phyloP scores from a whole-genome alignment of 1,140 invertebrate genomes.

The Bombus polaris region DNA sequence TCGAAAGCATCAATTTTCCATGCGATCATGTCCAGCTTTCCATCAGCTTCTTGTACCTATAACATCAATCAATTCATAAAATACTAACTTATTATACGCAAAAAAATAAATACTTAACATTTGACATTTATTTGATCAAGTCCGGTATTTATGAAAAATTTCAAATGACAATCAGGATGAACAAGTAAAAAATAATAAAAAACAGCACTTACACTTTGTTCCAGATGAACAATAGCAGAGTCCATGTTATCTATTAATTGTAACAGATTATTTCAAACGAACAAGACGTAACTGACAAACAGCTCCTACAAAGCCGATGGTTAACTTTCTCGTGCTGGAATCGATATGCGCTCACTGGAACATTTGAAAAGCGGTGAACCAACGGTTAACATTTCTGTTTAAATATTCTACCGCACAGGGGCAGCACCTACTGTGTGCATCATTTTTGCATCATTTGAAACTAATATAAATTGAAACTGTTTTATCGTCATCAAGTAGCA shows the following conservation, averaged over 20 bases:
- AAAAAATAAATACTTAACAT: neutral
- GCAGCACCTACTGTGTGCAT: neutral
- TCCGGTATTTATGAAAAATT: conserved; percentile 2
- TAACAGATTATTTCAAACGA: neutral
- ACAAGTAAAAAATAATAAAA: neutral
- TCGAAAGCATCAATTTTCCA: conserved; percentile 82
- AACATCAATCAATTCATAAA: conserved; percentile 22
- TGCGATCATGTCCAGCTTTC: conserved; percentile 80
- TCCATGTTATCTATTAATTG: conserved; percentile 66
- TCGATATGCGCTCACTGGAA: conserved; percentile 35
- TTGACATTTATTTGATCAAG: conserved; percentile 17
- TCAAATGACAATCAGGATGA: conserved; percentile 6
- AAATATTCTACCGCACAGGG: neutral
- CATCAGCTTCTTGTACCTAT: conserved; percentile 79
- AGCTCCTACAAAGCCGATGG: neutral
- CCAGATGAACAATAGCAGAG: conserved; percentile 74
- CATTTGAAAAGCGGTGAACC: conserved; percentile 25
- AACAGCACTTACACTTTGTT: conserved; percentile 72
- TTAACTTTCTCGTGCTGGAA: conserved; percentile 31
- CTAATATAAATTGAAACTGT: neutral
- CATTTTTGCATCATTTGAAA: neutral
- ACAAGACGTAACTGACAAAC: conserved; percentile 3
- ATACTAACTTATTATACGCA: conserved; percentile 15
- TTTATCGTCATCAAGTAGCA: neutral
- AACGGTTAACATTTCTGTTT: conserved; percentile 8